A percentile compares a stretch with the other conserved stretches of the same genome.
phyloP scores from a whole-genome alignment of 2,888 invertebrate genomes.

The Tetragonula carbonaria region DNA sequence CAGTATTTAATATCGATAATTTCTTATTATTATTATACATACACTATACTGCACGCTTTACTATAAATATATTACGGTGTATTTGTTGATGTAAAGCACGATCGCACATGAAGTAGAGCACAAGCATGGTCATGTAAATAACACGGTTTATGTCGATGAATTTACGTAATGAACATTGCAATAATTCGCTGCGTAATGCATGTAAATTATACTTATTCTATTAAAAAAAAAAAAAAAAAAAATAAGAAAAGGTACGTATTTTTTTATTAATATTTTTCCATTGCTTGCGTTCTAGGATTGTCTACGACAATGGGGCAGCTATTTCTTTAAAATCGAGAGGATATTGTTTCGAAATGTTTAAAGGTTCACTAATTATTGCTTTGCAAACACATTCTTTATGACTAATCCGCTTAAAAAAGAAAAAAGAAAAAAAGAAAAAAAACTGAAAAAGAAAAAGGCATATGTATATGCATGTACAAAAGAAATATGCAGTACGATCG shows the following conservation, averaged over 20 bases:
- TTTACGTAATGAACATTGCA: constrained; percentile 51
- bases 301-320: constrained; percentile 84
- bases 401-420: constrained; percentile 10
- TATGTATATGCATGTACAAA: constrained; percentile 38
- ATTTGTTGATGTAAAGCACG: constrained; percentile 67
- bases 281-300: constrained; percentile 84
- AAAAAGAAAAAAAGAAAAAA: background rate
- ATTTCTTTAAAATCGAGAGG: constrained; percentile 82
- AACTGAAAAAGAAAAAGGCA: background rate
- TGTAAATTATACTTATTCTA: constrained; percentile 66
- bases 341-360: constrained; percentile 65
- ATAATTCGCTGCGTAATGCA: constrained; percentile 63
- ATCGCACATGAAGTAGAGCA: constrained; percentile 71
- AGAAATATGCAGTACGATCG: constrained; percentile 26
- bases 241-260: constrained; percentile 58
- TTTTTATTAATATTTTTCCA: constrained; percentile 80
- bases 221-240: background rate
- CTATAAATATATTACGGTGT: constrained; percentile 60
- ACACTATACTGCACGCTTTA: constrained; percentile 67
- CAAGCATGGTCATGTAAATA: constrained; percentile 79
- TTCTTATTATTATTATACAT: constrained; percentile 47
- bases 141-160: constrained; percentile 69
- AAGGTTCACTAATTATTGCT: constrained; percentile 61
- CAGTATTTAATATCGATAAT: constrained; percentile 50
- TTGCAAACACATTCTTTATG: constrained; percentile 18